A percentile compares a stretch with the other conserved stretches of the same genome.
Evolutionary conservation across 2,888 invertebrate genomes (phyloP).

Genomic region (Nesidiocoris tenuis): DNA sequence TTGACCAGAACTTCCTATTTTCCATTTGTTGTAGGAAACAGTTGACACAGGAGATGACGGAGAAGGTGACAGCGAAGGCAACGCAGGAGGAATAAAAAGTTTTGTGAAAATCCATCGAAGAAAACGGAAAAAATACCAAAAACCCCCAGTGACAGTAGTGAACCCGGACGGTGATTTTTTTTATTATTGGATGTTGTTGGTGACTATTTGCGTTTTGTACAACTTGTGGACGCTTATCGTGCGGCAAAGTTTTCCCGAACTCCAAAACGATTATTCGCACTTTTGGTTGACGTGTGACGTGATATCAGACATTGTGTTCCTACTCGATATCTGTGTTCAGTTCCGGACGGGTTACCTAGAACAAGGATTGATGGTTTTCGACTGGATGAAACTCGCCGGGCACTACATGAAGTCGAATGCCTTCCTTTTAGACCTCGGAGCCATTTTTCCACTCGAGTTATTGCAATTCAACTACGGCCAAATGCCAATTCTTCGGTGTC

Average conservation of each 20-base stretch:
- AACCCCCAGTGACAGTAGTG: conserved; percentile 77
- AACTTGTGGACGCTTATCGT: conserved; percentile 95
- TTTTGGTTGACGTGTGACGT: conserved; percentile 83
- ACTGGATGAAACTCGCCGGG: conserved; percentile 82
- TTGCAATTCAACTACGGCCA: conserved; percentile 78
- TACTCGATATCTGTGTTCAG: conserved; percentile 86
- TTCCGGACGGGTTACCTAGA: conserved; percentile 92
- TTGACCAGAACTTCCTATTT: too few relatives aligned
- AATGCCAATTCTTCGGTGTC: conserved; percentile 84
- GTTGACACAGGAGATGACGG: conserved; percentile 57
- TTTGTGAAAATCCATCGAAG: conserved; percentile 65
- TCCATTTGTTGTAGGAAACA: conserved; percentile 57
- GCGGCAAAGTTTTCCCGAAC: conserved; percentile 89
- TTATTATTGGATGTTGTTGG: conserved; percentile 90
- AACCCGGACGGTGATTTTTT: conserved; percentile 95
- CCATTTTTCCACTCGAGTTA: conserved; percentile 82
- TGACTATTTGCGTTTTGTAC: conserved; percentile 87
- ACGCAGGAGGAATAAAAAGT: conserved; percentile 56
- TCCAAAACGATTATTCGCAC: conserved; percentile 70
- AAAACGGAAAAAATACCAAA: conserved; percentile 60
- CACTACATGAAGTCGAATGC: conserved; percentile 83
- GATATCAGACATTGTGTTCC: conserved; percentile 81
- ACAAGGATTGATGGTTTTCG: conserved; percentile 80
- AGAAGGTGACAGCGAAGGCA: conserved; percentile 57
- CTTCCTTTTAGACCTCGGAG: conserved; percentile 79